Evolutionary conservation across 1,140 invertebrate genomes (phyloP).

Genomic region (Aricia agestis): DNA sequence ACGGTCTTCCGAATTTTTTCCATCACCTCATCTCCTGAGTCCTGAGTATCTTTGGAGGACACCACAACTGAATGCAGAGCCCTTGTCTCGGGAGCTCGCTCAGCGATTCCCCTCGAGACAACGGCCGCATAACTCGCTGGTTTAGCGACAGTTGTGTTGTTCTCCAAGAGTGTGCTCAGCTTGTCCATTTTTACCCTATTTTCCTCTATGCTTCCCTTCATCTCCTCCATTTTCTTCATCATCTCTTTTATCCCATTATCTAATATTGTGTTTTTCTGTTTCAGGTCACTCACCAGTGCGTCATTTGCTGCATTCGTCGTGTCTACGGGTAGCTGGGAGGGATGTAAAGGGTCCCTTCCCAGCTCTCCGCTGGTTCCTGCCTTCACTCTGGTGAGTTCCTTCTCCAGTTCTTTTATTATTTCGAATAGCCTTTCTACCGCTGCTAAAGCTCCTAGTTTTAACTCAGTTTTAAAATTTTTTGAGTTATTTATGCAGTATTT

Average conservation of each 20-base stretch:
- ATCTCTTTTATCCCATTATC: not conserved
- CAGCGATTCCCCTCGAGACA: not conserved
- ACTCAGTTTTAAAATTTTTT: not conserved
- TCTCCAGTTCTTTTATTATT: not conserved
- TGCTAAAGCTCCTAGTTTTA: not conserved
- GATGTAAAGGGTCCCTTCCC: not conserved
- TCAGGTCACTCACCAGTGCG: not conserved
- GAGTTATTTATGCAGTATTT: not conserved
- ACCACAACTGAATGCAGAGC: constrained; percentile 9
- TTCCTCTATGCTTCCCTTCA: not conserved
- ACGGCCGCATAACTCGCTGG: not conserved
- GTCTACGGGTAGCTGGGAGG: not conserved
- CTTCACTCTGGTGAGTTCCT: not conserved
- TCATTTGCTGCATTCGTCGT: not conserved
- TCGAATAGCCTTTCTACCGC: not conserved
- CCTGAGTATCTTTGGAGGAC: not conserved
- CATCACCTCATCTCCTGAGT: not conserved
- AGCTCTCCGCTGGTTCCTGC: not conserved
- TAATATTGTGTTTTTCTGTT: not conserved
- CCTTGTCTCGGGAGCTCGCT: not conserved
- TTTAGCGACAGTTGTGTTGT: not conserved
- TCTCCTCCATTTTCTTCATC: not conserved
- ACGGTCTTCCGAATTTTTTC: not conserved
- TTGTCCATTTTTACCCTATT: not conserved
- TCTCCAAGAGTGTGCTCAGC: not conserved